Evolutionary conservation across 2,797 vertebrate species (phyloP).

Genomic region (Brachyrhaphis roseni): DNA sequence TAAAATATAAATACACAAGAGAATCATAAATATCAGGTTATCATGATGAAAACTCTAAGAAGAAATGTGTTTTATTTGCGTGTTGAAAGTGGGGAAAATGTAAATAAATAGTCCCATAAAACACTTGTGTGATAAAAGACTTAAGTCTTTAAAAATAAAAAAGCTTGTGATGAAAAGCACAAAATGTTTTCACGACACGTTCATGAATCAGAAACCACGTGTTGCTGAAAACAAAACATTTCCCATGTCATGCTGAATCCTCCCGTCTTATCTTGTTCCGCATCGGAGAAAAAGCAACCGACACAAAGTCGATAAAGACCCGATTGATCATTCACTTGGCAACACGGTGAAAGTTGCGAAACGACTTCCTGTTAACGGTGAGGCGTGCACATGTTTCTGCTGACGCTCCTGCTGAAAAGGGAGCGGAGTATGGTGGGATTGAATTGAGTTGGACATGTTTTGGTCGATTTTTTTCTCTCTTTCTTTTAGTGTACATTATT

Average conservation of each 20-base stretch:
- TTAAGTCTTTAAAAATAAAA: background rate
- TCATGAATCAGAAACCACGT: constrained; percentile 12
- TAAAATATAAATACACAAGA: background rate
- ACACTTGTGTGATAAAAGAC: background rate
- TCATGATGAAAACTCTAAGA: background rate
- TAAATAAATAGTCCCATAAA: background rate
- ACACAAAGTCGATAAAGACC: constrained; percentile 9
- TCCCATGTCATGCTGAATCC: background rate
- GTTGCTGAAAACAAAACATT: constrained; percentile 31
- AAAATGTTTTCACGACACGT: background rate
- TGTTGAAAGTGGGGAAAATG: background rate
- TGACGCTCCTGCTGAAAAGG: background rate
- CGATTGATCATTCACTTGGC: constrained; percentile 1
- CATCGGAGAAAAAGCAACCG: background rate
- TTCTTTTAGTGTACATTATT: background rate
- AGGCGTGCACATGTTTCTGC: too few relatives aligned
- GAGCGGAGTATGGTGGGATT: background rate
- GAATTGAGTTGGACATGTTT: background rate
- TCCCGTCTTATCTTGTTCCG: constrained; percentile 8
- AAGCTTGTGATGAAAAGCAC: background rate
- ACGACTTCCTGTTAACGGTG: background rate
- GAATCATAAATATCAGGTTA: background rate
- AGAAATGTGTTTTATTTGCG: background rate
- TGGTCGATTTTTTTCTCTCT: background rate
- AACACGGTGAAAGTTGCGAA: background rate